Base-by-base conservation (phyloP, 2,797 vertebrate species). In the Esox lucius region DNA sequence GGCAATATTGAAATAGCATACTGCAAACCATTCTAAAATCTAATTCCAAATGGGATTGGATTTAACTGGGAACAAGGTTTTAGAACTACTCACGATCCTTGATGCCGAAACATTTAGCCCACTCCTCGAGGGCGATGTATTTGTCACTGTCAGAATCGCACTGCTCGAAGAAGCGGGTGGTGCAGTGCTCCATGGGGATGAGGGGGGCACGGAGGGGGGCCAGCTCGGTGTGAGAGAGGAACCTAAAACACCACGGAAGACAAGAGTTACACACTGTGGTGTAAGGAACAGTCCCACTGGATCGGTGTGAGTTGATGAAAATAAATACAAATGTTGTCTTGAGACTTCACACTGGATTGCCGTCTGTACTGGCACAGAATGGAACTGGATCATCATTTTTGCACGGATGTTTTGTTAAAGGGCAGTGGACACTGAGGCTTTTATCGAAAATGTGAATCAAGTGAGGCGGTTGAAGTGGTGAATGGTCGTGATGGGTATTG, bases 111-210 rank as follows among this genome's bases (percentile, higher is more conserved):
- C 98, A 99, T 87, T 87, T 73, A 82, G 96, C 97, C 98, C 98
- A 99, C 89, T 99, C 98, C 56, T 98, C 96, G 88, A 99, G 94
- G 77, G 97, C 95, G 6, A 99, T 98, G 94, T 98, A 98, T 85
- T 99, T 99, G 93, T 99, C 98, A 0, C 87, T 91, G 87, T 99
- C 98, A 70, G 96, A 87, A 78, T 99, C 98, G 0, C 98, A 99
- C 84, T 94, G 84, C 28, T 98, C 95, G 0, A 99, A 99, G 94
- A 99, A 99, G 89, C 94, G 96, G 31, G 96, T 98, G 92, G 98
- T 99, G 95, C 98, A 99, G 73, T 99, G 98, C 91, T 99, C 98
- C 98, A 99, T 99, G 93, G 98, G 98, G 76, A 99, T 97, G 83
- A 99, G 97, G 1, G 98, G 98, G 0, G 97, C 98, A 0, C 98